Conservation (phyloP, 2,888 invertebrate genomes). For the Coenonympha arcania region DNA sequence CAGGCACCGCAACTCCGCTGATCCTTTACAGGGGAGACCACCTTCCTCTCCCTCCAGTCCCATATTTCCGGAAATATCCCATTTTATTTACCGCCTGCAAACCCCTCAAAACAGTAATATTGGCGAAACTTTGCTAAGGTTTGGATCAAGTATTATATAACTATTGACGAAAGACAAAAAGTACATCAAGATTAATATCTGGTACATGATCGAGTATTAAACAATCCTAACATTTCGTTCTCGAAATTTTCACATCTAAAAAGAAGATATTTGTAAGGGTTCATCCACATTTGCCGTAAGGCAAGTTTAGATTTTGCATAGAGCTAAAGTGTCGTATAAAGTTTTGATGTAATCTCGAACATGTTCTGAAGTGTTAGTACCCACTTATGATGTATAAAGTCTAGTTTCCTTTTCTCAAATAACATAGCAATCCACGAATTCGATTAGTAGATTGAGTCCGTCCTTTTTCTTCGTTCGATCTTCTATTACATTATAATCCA, state of each 20-base stretch:
- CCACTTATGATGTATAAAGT: too few relatives aligned
- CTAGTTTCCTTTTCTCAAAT: too few relatives aligned
- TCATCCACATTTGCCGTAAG: too few relatives aligned
- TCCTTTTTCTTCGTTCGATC: too few relatives aligned
- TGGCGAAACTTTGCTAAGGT: background rate
- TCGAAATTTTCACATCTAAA: slow-evolving; percentile 28
- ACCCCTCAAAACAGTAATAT: background rate
- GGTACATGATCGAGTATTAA: slow-evolving; percentile 11
- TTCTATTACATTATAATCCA: too few relatives aligned
- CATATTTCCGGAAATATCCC: slow-evolving; percentile 24
- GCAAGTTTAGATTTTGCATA: too few relatives aligned
- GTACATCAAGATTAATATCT: background rate
- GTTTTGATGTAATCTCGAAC: too few relatives aligned
- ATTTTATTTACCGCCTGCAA: slow-evolving; percentile 23
- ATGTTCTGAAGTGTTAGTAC: too few relatives aligned
- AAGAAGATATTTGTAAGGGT: slow-evolving; percentile 25
- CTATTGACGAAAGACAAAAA: background rate
- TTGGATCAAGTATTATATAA: background rate
- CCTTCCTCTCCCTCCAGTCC: slow-evolving; percentile 38
- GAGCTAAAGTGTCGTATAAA: too few relatives aligned
- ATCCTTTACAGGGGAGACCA: slow-evolving; percentile 43
- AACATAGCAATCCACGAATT: too few relatives aligned
- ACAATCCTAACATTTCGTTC: background rate
- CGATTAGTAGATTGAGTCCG: too few relatives aligned
- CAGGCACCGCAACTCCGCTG: slow-evolving; percentile 42